Evolutionary conservation across 2,888 invertebrate genomes (phyloP).

Genomic region (Drosophila multiciliata): DNA sequence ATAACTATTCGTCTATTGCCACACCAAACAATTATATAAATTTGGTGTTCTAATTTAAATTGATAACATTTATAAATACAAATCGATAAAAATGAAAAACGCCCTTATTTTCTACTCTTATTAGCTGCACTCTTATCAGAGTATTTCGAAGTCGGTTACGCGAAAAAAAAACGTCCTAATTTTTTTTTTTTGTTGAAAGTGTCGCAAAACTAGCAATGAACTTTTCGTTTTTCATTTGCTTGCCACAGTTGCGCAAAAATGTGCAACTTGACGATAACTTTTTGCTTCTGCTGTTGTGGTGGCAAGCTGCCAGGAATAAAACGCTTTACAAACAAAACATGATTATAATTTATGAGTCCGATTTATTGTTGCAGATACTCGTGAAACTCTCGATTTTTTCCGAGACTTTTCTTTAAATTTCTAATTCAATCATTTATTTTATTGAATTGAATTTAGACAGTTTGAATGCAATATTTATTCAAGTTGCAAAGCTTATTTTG

Average conservation of each 20-base stretch:
- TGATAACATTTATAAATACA: background rate
- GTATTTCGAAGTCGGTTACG: background rate
- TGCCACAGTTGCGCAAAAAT: constrained; percentile 43
- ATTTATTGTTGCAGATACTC: constrained; percentile 20
- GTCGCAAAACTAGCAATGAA: constrained; percentile 21
- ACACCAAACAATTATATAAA: background rate
- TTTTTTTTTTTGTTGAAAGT: constrained; percentile 7
- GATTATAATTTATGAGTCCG: constrained; percentile 56
- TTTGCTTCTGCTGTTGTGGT: constrained; percentile 18
- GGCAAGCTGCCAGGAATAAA: constrained; percentile 53
- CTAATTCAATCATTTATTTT: background rate
- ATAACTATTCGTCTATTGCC: background rate
- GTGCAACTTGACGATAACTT: constrained; percentile 31
- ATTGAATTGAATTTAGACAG: background rate
- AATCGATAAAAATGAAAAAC: background rate
- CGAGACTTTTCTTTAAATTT: background rate
- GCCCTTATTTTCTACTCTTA: background rate
- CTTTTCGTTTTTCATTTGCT: constrained; percentile 17
- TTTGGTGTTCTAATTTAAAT: background rate
- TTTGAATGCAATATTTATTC: background rate
- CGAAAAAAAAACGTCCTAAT: background rate
- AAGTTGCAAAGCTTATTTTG: constrained; percentile 4
- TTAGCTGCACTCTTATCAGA: background rate
- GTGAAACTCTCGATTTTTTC: background rate
- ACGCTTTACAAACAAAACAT: constrained; percentile 45